These are phyloP conservation scores for Rostratula benghalensis DNA, from an alignment of 2,113 vertebrate genomes.

Conservation along the genomic window DNA sequence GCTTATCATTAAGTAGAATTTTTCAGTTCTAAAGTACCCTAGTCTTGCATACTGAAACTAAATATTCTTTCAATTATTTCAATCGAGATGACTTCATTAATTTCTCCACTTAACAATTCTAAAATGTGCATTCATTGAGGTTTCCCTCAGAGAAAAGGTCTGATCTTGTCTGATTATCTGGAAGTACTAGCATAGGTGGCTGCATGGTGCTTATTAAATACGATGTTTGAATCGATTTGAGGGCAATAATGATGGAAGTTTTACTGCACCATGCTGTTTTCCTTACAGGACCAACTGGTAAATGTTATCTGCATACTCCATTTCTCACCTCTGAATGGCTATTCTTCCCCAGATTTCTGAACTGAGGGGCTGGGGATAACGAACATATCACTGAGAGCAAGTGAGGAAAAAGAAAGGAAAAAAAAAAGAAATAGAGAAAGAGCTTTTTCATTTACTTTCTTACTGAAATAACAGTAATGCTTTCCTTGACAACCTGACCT, in stretches of 20 bases:
- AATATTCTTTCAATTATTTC: background rate
- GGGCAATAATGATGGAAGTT: background rate
- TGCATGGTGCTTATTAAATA: background rate
- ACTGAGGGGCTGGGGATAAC: background rate
- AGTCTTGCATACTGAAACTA: background rate
- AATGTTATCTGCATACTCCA: background rate
- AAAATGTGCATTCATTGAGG: background rate
- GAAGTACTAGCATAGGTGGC: background rate
- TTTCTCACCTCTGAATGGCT: background rate
- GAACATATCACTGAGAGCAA: background rate
- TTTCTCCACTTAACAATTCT: background rate
- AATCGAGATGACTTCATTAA: background rate
- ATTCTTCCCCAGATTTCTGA: background rate
- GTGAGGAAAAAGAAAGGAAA: background rate
- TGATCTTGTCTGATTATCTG: background rate
- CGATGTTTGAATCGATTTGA: background rate
- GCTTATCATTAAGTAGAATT: background rate
- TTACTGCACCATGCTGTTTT: background rate
- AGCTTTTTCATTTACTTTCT: background rate
- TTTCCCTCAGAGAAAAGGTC: background rate
- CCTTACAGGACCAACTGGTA: accelerated
- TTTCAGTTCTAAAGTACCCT: background rate
- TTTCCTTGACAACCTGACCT: background rate
- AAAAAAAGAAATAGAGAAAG: background rate
- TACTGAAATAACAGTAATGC: background rate